Evolutionary conservation across 2,113 vertebrate genomes (phyloP).

Genomic region (Genyomyrus donnyi): DNA sequence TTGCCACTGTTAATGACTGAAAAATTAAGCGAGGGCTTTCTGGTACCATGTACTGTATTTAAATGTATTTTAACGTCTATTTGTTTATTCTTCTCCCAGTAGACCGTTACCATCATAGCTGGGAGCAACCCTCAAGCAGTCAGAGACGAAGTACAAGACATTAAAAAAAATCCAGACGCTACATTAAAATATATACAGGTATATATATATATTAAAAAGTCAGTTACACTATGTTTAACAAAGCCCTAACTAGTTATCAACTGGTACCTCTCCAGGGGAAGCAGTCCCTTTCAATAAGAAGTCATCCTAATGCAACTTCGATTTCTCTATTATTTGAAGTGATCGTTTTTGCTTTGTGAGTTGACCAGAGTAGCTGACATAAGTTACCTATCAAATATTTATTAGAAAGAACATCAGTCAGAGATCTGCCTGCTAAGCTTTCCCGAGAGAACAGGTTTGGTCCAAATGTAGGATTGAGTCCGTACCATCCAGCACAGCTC

Average conservation of each 20-base stretch:
- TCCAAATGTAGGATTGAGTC: slow-evolving; percentile 3
- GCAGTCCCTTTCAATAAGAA: slow-evolving; percentile 3
- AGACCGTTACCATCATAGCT: background rate
- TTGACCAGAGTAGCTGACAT: background rate
- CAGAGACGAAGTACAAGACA: background rate
- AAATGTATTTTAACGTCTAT: background rate
- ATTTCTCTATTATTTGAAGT: background rate
- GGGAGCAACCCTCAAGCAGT: background rate
- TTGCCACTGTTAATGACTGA: background rate
- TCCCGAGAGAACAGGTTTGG: background rate
- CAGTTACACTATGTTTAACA: background rate
- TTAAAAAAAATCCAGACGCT: background rate
- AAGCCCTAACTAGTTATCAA: background rate
- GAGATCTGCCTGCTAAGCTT: background rate
- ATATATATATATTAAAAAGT: background rate
- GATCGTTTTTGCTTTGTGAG: background rate
- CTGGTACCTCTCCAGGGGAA: slow-evolving; percentile 4
- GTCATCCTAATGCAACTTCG: background rate
- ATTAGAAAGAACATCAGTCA: background rate
- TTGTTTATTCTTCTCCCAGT: background rate
- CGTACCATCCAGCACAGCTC: background rate
- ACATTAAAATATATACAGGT: background rate
- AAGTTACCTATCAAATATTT: background rate
- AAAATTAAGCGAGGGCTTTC: background rate
- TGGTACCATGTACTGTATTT: background rate